Percentiles rank a stretch among this genome's conserved stretches.
These are phyloP conservation scores for Lasioglossum albipes DNA, from an alignment of 1,140 invertebrate genomes.

Conservation along the genomic window DNA sequence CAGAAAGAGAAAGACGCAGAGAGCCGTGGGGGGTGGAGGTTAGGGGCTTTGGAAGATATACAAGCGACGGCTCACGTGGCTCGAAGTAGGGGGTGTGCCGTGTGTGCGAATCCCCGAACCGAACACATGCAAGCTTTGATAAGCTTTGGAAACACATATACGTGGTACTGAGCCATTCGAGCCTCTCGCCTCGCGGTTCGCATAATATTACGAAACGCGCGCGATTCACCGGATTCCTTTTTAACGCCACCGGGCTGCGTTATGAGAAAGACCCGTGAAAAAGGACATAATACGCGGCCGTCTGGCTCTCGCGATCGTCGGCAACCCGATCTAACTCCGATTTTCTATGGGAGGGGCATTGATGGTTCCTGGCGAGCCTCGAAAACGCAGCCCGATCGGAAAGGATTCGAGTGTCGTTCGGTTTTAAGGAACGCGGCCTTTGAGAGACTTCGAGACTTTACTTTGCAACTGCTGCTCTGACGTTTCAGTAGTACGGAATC, in stretches of 20 bases:
- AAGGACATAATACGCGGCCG: slow-evolving; percentile 31
- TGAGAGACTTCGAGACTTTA: background rate
- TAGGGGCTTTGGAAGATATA: slow-evolving; percentile 72
- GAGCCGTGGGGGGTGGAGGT: slow-evolving; percentile 55
- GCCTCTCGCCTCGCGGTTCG: slow-evolving; percentile 65
- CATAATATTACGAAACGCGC: slow-evolving; percentile 71
- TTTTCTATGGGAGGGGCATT: slow-evolving; percentile 3
- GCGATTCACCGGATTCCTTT: slow-evolving; percentile 60
- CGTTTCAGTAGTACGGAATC: background rate
- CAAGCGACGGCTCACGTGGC: slow-evolving; percentile 66
- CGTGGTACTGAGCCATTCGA: slow-evolving; percentile 63
- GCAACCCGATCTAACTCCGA: slow-evolving; percentile 26
- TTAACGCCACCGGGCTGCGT: slow-evolving; percentile 37
- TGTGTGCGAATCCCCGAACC: slow-evolving; percentile 77
- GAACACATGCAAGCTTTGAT: slow-evolving; percentile 77
- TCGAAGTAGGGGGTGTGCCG: slow-evolving; percentile 55
- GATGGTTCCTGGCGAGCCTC: background rate
- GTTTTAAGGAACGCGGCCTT: background rate
- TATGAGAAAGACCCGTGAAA: slow-evolving; percentile 38
- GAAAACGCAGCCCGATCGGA: background rate
- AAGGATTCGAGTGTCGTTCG: slow-evolving; percentile 1
- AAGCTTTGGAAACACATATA: slow-evolving; percentile 73
- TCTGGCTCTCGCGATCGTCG: slow-evolving; percentile 44
- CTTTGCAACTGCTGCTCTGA: background rate
- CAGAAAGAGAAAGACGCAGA: slow-evolving; percentile 59